Conservation (phyloP, 35 echinoderm and acorn worm species). For the Lytechinus pictus region DNA sequence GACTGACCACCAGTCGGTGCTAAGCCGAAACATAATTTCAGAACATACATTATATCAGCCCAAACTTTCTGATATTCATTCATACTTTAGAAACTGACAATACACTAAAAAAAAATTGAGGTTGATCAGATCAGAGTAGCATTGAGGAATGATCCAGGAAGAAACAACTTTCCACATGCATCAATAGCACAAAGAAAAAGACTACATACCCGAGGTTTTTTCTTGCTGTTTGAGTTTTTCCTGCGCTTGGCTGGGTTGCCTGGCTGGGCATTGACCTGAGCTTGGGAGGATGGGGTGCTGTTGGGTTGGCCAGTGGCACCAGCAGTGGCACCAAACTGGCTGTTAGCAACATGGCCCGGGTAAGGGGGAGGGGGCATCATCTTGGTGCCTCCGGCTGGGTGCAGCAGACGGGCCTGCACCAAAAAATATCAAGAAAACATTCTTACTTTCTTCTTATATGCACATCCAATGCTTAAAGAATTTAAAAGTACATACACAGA, state of each 20-base stretch:
- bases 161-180: background rate
- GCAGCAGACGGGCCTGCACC: conserved; percentile 78
- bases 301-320: conserved; percentile 29
- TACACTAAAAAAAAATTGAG: too few relatives aligned
- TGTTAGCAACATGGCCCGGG: conserved; percentile 70
- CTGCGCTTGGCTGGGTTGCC: conserved; percentile 75
- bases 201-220: conserved; percentile 62
- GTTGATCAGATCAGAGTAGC: too few relatives aligned
- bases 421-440: background rate
- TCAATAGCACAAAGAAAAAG: background rate
- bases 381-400: conserved; percentile 78
- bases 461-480: too few relatives aligned
- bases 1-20: too few relatives aligned
- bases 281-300: conserved; percentile 48
- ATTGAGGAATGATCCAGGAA: too few relatives aligned
- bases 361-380: conserved; percentile 83
- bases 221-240: conserved; percentile 78
- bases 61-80: background rate
- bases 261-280: conserved; percentile 53
- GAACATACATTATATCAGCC: background rate
- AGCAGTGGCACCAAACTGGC: conserved; percentile 63
- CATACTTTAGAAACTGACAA: too few relatives aligned
- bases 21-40: background rate
- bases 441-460: background rate
- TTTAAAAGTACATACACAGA: too few relatives aligned